Evolutionary conservation across 2,888 invertebrate species (phyloP).

Genomic region (Beris chalybata): DNA sequence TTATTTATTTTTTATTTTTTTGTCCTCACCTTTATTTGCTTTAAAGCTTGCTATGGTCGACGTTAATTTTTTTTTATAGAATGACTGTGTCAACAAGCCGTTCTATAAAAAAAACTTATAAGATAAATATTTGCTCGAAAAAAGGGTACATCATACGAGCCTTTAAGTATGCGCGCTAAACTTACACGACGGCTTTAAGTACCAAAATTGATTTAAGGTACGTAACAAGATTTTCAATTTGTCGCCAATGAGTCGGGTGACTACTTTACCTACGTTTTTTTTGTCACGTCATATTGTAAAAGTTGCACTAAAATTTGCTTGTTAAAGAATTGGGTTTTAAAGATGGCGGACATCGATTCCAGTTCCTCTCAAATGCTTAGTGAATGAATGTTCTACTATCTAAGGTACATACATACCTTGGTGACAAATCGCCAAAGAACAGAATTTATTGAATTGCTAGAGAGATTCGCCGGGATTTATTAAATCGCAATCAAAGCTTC

Average conservation of each 20-base stretch:
- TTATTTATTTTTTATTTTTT: slow-evolving; percentile 2
- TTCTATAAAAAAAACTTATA: slow-evolving; percentile 7
- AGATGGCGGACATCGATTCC: slow-evolving; percentile 44
- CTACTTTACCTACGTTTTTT: too few relatives aligned
- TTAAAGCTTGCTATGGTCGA: slow-evolving; percentile 15
- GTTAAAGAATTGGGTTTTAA: too few relatives aligned
- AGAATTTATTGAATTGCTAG: too few relatives aligned
- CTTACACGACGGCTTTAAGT: too few relatives aligned
- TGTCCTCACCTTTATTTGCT: slow-evolving; percentile 22
- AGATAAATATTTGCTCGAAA: slow-evolving; percentile 21
- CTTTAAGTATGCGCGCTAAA: slow-evolving; percentile 9
- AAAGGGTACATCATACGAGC: slow-evolving; percentile 16
- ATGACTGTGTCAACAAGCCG: slow-evolving; percentile 8
- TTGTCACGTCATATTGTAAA: too few relatives aligned
- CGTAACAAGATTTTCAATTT: too few relatives aligned
- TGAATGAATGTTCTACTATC: slow-evolving; percentile 62
- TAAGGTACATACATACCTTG: slow-evolving; percentile 55
- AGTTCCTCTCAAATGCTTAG: slow-evolving; percentile 46
- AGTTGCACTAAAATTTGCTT: too few relatives aligned
- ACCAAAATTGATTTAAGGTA: too few relatives aligned
- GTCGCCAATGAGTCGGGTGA: too few relatives aligned
- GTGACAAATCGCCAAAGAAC: too few relatives aligned
- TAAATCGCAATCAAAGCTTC: too few relatives aligned
- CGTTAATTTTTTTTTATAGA: neutral
- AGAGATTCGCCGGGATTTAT: too few relatives aligned